These are phyloP conservation scores for Danaus melanippus DNA, from an alignment of 1,140 invertebrate species.

Conservation along the genomic window DNA sequence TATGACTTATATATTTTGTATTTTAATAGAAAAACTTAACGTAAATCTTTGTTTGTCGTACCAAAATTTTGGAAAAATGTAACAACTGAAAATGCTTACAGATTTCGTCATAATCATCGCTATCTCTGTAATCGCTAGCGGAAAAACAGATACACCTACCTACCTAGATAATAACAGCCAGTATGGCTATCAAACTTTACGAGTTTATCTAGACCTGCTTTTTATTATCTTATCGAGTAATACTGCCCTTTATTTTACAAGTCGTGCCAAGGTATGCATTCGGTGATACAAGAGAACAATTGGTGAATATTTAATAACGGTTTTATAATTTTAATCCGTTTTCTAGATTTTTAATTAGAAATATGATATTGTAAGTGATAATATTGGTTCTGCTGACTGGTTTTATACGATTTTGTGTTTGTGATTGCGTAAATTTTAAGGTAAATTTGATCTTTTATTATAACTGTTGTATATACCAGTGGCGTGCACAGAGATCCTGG, in stretches of 20 bases:
- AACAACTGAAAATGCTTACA: neutral
- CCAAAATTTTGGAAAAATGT: too few relatives aligned
- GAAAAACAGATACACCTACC: conserved; percentile 51
- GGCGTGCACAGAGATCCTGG: too few relatives aligned
- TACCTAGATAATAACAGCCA: conserved; percentile 33
- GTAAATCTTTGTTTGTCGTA: too few relatives aligned
- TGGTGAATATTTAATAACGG: too few relatives aligned
- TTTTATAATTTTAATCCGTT: neutral
- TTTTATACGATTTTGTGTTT: neutral
- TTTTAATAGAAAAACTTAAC: too few relatives aligned
- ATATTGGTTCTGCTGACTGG: neutral
- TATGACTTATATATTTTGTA: too few relatives aligned
- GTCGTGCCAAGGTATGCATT: conserved; percentile 31
- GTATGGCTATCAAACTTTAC: conserved; percentile 47
- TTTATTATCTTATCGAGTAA: conserved; percentile 63
- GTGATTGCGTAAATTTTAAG: too few relatives aligned
- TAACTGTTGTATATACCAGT: too few relatives aligned
- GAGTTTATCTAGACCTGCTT: conserved; percentile 70
- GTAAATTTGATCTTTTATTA: too few relatives aligned
- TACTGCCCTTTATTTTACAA: conserved; percentile 59
- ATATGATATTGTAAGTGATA: conserved; percentile 9
- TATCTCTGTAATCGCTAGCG: conserved; percentile 55
- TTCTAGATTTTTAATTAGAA: neutral
- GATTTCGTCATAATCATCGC: conserved; percentile 39
- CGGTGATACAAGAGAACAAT: conserved; percentile 30